phyloP scores from a whole-genome alignment of 2,888 invertebrate genomes.

The Parascotia fuliginaria region DNA sequence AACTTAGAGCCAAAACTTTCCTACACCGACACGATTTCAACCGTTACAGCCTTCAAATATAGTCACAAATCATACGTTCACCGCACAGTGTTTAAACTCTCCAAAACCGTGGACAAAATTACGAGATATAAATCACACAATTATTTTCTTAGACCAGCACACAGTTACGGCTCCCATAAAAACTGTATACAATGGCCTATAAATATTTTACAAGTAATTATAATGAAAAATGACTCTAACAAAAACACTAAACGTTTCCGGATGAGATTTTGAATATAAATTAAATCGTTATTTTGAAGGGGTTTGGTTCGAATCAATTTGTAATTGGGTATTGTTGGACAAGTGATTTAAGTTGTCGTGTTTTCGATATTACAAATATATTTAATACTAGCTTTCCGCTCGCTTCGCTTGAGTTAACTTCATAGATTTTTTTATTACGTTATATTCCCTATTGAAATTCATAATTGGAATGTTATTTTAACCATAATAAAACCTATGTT shows the following conservation, averaged over 20 bases:
- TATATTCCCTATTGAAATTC: too few species aligned
- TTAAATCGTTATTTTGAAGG: slow-evolving; percentile 56
- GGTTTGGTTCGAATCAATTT: slow-evolving; percentile 53
- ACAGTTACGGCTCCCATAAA: slow-evolving; percentile 54
- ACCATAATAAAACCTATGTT: too few species aligned
- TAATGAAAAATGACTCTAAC: slow-evolving; percentile 70
- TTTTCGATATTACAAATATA: slow-evolving; percentile 1
- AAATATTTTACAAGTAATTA: slow-evolving; percentile 81
- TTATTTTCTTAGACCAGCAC: slow-evolving; percentile 47
- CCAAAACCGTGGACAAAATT: slow-evolving; percentile 58
- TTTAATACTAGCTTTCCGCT: slow-evolving; percentile 2
- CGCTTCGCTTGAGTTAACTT: not conserved
- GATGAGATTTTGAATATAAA: slow-evolving; percentile 62
- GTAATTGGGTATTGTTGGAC: slow-evolving; percentile 58
- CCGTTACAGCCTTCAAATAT: slow-evolving; percentile 34
- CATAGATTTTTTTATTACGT: not conserved
- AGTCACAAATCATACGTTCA: slow-evolving; percentile 55
- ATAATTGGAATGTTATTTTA: too few species aligned
- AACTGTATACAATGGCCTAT: slow-evolving; percentile 72
- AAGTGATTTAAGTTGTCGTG: slow-evolving; percentile 33
- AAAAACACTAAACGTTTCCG: slow-evolving; percentile 71
- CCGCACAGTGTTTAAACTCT: slow-evolving; percentile 50
- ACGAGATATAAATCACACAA: slow-evolving; percentile 70
- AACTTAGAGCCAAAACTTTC: slow-evolving; percentile 27
- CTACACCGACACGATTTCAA: slow-evolving; percentile 33